Percentiles rank a stretch among this genome's conserved stretches.
phyloP scores from a whole-genome alignment of 92 coral and sea anemone genomes.

The Phenganax marumi region DNA sequence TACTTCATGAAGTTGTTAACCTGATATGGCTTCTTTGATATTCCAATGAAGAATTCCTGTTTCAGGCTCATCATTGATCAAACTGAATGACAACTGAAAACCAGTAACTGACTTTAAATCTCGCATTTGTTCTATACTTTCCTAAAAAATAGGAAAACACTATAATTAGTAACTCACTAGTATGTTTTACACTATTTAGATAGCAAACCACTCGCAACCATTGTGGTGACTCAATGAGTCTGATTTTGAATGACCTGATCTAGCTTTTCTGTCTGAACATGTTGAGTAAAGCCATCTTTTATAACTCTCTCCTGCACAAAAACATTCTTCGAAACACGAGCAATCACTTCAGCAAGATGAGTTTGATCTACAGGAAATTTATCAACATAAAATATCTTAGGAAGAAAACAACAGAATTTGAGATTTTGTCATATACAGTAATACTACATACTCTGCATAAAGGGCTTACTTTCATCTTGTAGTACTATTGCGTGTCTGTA shows the following conservation, averaged over 20 bases:
- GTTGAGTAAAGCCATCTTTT: conserved; percentile 50
- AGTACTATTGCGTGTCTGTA: conserved; percentile 49
- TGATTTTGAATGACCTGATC: conserved; percentile 38
- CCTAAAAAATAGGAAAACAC: conserved; percentile 41
- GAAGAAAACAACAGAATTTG: no score
- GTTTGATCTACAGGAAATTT: conserved; percentile 50
- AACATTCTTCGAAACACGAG: conserved; percentile 47
- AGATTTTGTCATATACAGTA: no score
- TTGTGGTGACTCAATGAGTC: not conserved
- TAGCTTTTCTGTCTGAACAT: conserved; percentile 14
- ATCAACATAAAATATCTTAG: no score
- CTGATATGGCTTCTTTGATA: conserved; percentile 70
- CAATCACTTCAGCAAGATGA: conserved; percentile 53
- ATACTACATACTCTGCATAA: no score
- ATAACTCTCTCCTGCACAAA: conserved; percentile 66
- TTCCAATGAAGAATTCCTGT: conserved; percentile 81
- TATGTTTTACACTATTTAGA: not conserved
- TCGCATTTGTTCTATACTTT: conserved; percentile 70
- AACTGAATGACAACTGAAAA: conserved; percentile 87
- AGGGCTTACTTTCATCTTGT: conserved; percentile 41
- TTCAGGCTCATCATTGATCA: conserved; percentile 78
- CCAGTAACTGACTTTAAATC: conserved; percentile 93
- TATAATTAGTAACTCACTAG: not conserved
- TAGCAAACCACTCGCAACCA: not conserved
- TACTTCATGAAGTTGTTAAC: conserved; percentile 41